Percentiles rank a stretch among this genome's conserved stretches.
Conservation (phyloP, 2,113 vertebrate species). For the Cyprinodon tularosa region DNA sequence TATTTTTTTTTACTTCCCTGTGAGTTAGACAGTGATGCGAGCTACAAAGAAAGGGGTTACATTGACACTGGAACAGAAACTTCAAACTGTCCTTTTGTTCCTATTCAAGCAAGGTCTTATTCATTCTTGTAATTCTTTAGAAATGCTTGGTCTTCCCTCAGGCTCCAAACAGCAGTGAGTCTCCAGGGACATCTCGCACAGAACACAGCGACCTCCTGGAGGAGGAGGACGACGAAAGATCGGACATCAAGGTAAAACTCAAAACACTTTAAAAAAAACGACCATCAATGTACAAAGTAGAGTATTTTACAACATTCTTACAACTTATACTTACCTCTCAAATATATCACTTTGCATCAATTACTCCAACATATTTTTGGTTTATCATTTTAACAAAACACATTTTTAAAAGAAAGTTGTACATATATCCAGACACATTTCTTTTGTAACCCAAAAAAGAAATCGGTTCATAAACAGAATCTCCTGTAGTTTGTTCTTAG, state of each 20-base stretch:
- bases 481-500: too few relatives aligned
- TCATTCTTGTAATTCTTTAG: conserved; percentile 55
- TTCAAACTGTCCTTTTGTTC: conserved; percentile 36
- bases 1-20: conserved; percentile 14
- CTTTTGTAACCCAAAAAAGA: too few relatives aligned
- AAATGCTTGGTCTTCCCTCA: conserved; percentile 68
- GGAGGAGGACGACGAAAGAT: conserved; percentile 85
- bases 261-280: conserved; percentile 30
- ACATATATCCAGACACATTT: too few relatives aligned
- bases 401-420: too few relatives aligned
- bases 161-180: conserved; percentile 87
- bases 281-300: conserved; percentile 13
- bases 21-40: conserved; percentile 1
- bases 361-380: neutral
- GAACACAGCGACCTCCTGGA: conserved; percentile 87
- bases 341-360: neutral
- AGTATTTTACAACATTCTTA: neutral
- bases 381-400: too few relatives aligned
- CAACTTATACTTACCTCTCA: neutral
- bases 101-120: conserved; percentile 40
- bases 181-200: conserved; percentile 84
- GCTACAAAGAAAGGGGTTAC: neutral
- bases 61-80: conserved; percentile 14
- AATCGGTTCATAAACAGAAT: too few relatives aligned
- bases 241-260: conserved; percentile 83